These are phyloP conservation scores for Echinometra lucunter DNA, from an alignment of 53 echinoderm and acorn worm species.

Conservation along the genomic window DNA sequence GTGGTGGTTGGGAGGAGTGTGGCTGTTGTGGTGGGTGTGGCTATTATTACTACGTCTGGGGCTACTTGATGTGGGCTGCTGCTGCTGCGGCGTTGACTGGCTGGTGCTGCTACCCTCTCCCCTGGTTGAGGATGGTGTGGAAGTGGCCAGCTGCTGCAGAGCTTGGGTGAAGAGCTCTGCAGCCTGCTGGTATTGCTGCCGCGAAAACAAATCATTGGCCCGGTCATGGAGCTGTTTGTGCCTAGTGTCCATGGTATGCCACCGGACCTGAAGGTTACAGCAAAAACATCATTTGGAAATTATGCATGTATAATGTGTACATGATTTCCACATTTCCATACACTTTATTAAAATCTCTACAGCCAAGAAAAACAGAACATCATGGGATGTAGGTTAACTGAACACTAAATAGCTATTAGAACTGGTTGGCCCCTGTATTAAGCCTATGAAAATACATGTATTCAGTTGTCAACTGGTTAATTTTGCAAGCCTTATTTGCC, in stretches of 20 bases:
- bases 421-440: too few species aligned
- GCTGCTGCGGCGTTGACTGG: not conserved
- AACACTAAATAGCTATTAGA: too few species aligned
- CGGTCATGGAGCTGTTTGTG: constrained; percentile 98
- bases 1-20: constrained; percentile 71
- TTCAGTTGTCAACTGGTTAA: too few species aligned
- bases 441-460: too few species aligned
- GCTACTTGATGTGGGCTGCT: constrained; percentile 2
- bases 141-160: constrained; percentile 75
- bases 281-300: too few species aligned
- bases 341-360: too few species aligned
- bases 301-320: too few species aligned
- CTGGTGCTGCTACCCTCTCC: not conserved
- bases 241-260: constrained; percentile 98
- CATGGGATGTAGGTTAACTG: too few species aligned
- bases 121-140: constrained; percentile 65
- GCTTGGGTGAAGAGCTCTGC: constrained; percentile 92
- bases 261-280: constrained; percentile 75
- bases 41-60: constrained; percentile 1
- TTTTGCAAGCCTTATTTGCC: too few species aligned
- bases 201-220: constrained; percentile 94
- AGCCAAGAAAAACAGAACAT: too few species aligned
- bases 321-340: too few species aligned
- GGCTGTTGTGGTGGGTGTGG: constrained; percentile 66
- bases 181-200: constrained; percentile 91